Conservation (phyloP, 2,797 vertebrate species). For the Accipiter minullus region DNA sequence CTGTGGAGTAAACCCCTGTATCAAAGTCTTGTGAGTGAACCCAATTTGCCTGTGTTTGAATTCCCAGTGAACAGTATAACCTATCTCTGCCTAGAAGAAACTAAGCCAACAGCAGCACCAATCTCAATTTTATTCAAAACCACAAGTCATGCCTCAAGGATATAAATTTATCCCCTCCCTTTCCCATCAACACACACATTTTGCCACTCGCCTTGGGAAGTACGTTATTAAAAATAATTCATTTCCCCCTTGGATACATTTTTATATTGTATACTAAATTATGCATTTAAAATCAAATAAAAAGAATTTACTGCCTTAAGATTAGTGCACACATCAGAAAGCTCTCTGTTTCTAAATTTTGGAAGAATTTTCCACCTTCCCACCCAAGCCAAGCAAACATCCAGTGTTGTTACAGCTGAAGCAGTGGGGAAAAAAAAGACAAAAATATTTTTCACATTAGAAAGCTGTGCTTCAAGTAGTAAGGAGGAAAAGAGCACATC, state of each 20-base stretch:
- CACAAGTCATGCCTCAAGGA: constrained; percentile 57
- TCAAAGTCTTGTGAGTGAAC: constrained; percentile 10
- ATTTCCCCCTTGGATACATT: constrained; percentile 59
- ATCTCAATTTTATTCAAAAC: constrained; percentile 47
- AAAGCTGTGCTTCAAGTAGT: background rate
- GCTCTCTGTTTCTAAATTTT: constrained; percentile 54
- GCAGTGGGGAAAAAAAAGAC: background rate
- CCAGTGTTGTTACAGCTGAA: constrained; percentile 60
- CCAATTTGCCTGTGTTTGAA: background rate
- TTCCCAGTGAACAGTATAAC: constrained; percentile 10
- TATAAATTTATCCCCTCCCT: constrained; percentile 56
- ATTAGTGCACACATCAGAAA: constrained; percentile 58
- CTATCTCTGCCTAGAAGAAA: constrained; percentile 18
- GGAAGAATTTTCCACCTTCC: constrained; percentile 53
- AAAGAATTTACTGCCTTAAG: constrained; percentile 62
- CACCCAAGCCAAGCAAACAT: constrained; percentile 65
- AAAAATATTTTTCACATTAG: constrained; percentile 46
- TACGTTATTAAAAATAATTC: constrained; percentile 46
- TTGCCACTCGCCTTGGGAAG: constrained; percentile 46
- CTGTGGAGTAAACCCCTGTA: background rate
- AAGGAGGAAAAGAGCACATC: background rate
- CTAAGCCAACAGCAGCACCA: constrained; percentile 51
- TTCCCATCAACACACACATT: constrained; percentile 31
- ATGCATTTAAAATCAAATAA: constrained; percentile 70
- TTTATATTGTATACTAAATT: constrained; percentile 67